Conservation (phyloP, 2,797 vertebrate species). For the Tokudaia tokunoshimensis region DNA sequence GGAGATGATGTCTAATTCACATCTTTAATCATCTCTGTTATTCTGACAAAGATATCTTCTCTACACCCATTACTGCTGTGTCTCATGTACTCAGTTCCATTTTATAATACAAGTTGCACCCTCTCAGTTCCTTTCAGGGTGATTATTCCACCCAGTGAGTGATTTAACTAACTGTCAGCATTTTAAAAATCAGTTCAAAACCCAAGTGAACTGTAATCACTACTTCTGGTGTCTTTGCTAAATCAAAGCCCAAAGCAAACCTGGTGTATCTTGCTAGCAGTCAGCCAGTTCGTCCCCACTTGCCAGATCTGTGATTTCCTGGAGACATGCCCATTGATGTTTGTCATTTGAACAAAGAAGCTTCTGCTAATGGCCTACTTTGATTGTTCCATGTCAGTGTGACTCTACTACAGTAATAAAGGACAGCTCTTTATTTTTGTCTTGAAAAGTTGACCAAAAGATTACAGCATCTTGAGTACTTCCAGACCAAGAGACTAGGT, state of each 20-base stretch:
- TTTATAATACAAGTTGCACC: slow-evolving; percentile 52
- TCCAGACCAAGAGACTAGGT: not conserved
- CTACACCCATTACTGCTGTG: slow-evolving; percentile 8
- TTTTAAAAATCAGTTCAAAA: slow-evolving; percentile 55
- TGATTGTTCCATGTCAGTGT: slow-evolving; percentile 28
- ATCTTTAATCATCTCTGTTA: slow-evolving; percentile 51
- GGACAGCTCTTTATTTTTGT: slow-evolving; percentile 37
- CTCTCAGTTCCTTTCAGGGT: slow-evolving; percentile 58
- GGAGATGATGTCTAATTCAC: slow-evolving; percentile 52
- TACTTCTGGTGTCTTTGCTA: slow-evolving; percentile 65
- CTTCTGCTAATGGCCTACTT: slow-evolving; percentile 38
- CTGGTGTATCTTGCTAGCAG: not conserved
- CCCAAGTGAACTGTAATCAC: slow-evolving; percentile 52
- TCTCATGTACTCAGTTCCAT: slow-evolving; percentile 19
- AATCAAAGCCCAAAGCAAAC: slow-evolving; percentile 23
- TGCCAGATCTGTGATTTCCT: not conserved
- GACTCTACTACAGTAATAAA: slow-evolving; percentile 40
- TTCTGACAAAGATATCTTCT: slow-evolving; percentile 66
- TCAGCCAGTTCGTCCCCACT: not conserved
- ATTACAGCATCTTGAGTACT: slow-evolving; percentile 1
- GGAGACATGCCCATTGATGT: slow-evolving; percentile 15
- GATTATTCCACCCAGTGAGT: slow-evolving; percentile 78
- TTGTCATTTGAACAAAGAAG: slow-evolving; percentile 60
- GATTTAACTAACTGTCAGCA: slow-evolving; percentile 70
- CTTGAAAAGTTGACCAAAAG: slow-evolving; percentile 50